Evolutionary conservation across 2,888 invertebrate genomes (phyloP).

Genomic region (Mesoligia furuncula): DNA sequence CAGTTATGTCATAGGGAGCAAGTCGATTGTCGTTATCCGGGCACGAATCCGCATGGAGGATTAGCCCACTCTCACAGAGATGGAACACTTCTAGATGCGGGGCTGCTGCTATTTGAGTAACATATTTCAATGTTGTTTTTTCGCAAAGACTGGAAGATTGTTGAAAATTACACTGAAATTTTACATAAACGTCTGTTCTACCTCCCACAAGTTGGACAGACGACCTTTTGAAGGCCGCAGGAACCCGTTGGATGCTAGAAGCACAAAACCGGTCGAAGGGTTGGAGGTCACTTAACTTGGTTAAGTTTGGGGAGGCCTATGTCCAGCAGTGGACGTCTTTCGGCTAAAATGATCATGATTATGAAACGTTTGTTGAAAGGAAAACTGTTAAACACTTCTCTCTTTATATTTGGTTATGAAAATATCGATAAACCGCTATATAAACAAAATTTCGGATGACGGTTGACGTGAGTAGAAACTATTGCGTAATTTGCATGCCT

Average conservation of each 20-base stretch:
- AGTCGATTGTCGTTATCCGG: background rate
- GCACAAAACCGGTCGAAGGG: too few species aligned
- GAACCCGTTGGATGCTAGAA: too few species aligned
- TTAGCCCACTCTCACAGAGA: background rate
- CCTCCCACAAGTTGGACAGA: too few species aligned
- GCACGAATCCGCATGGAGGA: background rate
- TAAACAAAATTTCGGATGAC: conserved; percentile 19
- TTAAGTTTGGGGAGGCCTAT: too few species aligned
- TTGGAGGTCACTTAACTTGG: too few species aligned
- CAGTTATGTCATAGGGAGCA: background rate
- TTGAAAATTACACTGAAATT: background rate
- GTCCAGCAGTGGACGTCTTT: too few species aligned
- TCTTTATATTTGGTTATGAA: too few species aligned
- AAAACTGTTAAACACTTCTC: background rate
- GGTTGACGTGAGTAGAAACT: conserved; percentile 27
- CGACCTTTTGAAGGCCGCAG: too few species aligned
- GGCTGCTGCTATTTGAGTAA: background rate
- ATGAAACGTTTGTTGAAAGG: too few species aligned
- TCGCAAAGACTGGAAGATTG: background rate
- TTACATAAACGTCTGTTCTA: background rate
- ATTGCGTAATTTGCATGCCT: conserved; percentile 16
- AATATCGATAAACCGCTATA: background rate
- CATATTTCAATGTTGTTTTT: background rate
- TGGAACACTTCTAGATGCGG: background rate
- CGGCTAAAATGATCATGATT: too few species aligned